These are phyloP conservation scores for Liparis tanakae DNA, from an alignment of 2,797 vertebrate genomes.

Conservation along the genomic window DNA sequence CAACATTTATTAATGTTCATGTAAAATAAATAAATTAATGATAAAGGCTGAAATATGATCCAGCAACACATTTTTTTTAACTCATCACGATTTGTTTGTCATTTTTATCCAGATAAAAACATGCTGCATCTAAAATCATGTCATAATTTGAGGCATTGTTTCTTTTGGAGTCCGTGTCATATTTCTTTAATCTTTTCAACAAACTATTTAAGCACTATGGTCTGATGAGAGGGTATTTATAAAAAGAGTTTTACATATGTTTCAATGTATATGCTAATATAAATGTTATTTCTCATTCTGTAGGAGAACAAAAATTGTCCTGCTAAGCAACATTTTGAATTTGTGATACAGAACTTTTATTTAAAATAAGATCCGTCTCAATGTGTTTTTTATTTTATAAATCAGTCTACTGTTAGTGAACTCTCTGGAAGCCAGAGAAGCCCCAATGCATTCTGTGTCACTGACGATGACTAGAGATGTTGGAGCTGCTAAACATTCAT, in stretches of 20 bases:
- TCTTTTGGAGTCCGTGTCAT: no score
- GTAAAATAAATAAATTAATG: neutral
- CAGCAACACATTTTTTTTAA: no score
- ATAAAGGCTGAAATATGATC: no score
- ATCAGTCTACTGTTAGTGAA: constrained; percentile 4
- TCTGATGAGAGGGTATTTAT: neutral
- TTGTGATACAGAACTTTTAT: neutral
- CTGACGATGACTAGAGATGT: neutral
- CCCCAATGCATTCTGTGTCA: neutral
- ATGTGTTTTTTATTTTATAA: constrained; percentile 1
- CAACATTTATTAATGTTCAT: neutral
- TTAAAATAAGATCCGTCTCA: neutral
- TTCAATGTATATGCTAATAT: neutral
- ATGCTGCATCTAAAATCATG: no score
- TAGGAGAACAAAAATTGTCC: neutral
- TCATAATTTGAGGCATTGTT: no score
- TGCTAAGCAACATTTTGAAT: neutral
- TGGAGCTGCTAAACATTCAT: neutral
- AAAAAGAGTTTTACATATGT: neutral
- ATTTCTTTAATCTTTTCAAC: no score
- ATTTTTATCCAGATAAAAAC: no score
- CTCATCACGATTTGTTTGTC: no score
- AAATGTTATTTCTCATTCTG: neutral
- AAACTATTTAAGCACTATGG: neutral
- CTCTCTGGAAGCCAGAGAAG: no score